Evolutionary conservation across 2,888 invertebrate genomes (phyloP).

Genomic region (Amiota minor): DNA sequence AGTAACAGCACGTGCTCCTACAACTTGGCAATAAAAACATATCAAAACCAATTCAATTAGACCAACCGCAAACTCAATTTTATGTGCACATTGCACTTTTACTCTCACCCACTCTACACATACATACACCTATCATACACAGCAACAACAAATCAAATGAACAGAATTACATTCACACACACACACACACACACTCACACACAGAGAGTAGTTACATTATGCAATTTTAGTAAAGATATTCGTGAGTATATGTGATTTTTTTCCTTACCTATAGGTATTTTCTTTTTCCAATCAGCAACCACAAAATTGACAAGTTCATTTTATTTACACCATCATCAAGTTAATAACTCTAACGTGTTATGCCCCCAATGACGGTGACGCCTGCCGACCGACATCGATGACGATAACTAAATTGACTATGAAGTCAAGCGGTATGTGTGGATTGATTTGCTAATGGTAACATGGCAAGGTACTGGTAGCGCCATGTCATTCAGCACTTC

Average conservation of each 20-base stretch:
- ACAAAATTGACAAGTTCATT: constrained; percentile 48
- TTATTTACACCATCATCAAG: constrained; percentile 48
- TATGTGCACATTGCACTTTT: constrained; percentile 6
- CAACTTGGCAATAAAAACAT: neutral
- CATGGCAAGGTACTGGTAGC: neutral
- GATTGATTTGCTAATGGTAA: neutral
- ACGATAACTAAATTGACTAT: neutral
- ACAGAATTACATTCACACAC: neutral
- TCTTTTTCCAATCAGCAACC: constrained; percentile 18
- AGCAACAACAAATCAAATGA: neutral
- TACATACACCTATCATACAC: neutral
- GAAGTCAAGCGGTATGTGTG: neutral
- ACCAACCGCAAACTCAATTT: constrained; percentile 21
- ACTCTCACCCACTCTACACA: neutral
- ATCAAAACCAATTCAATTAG: constrained; percentile 19
- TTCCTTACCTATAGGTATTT: neutral
- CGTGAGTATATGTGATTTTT: neutral
- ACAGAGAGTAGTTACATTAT: neutral
- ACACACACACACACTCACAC: neutral
- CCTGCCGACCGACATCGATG: neutral
- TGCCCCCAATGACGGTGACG: constrained; percentile 2
- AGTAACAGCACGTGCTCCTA: neutral
- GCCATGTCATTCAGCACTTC: neutral
- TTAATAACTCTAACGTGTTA: constrained; percentile 49
- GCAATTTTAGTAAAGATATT: constrained; percentile 8